Conservation (phyloP, 2,797 vertebrate species). For the Diplodus puntazzo region DNA sequence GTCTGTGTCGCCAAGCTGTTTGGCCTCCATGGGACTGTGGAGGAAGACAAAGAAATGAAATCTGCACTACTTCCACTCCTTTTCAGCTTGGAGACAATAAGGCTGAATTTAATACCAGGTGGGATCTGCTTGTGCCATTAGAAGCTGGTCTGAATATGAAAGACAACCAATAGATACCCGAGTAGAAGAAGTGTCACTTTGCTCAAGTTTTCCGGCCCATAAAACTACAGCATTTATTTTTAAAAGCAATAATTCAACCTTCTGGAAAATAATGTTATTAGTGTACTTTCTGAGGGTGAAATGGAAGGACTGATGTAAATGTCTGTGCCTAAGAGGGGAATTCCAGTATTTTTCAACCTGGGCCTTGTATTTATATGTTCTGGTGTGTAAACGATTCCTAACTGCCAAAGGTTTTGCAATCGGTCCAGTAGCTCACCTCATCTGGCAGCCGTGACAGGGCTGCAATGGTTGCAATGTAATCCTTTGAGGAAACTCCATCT, state of each 20-base stretch:
- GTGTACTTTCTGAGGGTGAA: not conserved
- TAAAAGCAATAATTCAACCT: not conserved
- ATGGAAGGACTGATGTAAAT: not conserved
- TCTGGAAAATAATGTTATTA: not conserved
- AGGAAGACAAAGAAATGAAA: constrained; percentile 27
- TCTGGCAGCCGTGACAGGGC: no score
- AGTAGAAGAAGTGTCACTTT: not conserved
- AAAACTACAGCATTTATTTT: not conserved
- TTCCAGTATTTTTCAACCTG: no score
- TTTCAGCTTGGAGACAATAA: constrained; percentile 9
- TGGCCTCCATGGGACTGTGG: not conserved
- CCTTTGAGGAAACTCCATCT: no score
- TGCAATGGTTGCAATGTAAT: no score
- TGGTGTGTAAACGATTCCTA: no score
- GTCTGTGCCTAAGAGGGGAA: not conserved
- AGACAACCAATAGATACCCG: not conserved
- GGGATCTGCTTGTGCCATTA: not conserved
- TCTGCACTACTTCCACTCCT: constrained; percentile 18
- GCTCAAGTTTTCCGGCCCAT: not conserved
- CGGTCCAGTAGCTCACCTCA: no score
- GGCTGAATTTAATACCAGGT: not conserved
- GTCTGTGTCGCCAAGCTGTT: constrained; percentile 1
- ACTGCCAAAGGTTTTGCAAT: no score
- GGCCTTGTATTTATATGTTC: no score
- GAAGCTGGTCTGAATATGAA: not conserved